Evolutionary conservation across 1,140 invertebrate genomes (phyloP).

Genomic region (Acromyrmex echinatior): DNA sequence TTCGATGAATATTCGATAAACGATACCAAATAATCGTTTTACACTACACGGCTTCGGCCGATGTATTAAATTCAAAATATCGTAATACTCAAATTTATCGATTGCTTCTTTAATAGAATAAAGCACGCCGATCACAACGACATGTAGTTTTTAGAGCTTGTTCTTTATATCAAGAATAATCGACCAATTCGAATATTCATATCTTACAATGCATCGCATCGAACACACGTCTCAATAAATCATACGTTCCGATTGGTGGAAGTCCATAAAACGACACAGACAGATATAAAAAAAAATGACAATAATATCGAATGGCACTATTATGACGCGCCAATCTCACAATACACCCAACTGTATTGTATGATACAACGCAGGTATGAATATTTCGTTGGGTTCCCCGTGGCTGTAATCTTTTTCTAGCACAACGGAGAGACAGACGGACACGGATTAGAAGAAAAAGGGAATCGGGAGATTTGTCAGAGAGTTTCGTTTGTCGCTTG

Average conservation of each 20-base stretch:
- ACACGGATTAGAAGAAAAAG: constrained; percentile 41
- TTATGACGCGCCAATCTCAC: constrained; percentile 66
- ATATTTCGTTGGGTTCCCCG: constrained; percentile 68
- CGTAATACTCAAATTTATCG: constrained; percentile 20
- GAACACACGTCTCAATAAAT: constrained; percentile 63
- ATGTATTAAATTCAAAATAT: constrained; percentile 42
- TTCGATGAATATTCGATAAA: constrained; percentile 45
- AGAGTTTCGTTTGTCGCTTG: constrained; percentile 22
- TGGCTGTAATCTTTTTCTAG: constrained; percentile 66
- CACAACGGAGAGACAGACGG: constrained; percentile 32
- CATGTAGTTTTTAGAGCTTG: neutral
- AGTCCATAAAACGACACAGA: constrained; percentile 63
- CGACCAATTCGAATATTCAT: constrained; percentile 11
- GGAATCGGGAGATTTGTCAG: constrained; percentile 27
- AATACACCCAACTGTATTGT: constrained; percentile 67
- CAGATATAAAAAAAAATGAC: constrained; percentile 60
- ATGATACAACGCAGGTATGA: constrained; percentile 57
- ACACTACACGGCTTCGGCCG: neutral
- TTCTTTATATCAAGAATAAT: neutral
- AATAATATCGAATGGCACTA: constrained; percentile 65
- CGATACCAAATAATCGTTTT: constrained; percentile 37
- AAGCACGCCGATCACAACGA: neutral
- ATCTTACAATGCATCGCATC: constrained; percentile 22
- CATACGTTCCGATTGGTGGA: constrained; percentile 66
- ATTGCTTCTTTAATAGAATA: constrained; percentile 36